Conservation (phyloP, 2,888 invertebrate species). For the Lydus trimaculatus region DNA sequence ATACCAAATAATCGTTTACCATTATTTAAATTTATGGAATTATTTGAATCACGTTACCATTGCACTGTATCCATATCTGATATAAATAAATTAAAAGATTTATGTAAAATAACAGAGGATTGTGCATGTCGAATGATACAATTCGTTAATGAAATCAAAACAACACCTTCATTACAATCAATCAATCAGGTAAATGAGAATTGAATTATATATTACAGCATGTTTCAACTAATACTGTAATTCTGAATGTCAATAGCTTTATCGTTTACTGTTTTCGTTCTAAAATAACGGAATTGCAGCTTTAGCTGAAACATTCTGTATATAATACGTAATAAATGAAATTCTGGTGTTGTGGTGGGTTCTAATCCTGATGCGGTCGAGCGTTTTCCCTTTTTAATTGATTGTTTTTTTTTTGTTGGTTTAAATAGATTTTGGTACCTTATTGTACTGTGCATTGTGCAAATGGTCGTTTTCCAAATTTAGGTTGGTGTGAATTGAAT, state of each 20-base stretch:
- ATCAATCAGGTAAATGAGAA: constrained; percentile 4
- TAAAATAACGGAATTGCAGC: too few relatives aligned
- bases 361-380: too few relatives aligned
- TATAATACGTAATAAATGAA: too few relatives aligned
- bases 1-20: constrained; percentile 79
- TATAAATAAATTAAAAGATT: constrained; percentile 77
- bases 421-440: constrained; percentile 60
- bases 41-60: constrained; percentile 82
- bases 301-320: too few relatives aligned
- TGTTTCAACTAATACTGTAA: too few relatives aligned
- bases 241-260: too few relatives aligned
- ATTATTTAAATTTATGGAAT: constrained; percentile 81
- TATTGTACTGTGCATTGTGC: constrained; percentile 74
- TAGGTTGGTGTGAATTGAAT: constrained; percentile 76
- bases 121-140: constrained; percentile 74
- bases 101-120: constrained; percentile 77
- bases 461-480: constrained; percentile 63
- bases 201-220: too few relatives aligned
- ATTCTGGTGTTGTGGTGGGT: too few relatives aligned
- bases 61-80: constrained; percentile 77
- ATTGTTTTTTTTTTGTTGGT: too few relatives aligned
- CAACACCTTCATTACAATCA: constrained; percentile 62
- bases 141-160: constrained; percentile 67
- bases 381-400: too few relatives aligned
- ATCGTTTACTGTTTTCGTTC: too few relatives aligned